A percentile compares a stretch with the other conserved stretches of the same genome.
Evolutionary conservation across 35 echinoderm and acorn worm genomes (phyloP).

Genomic region (Ophiothrix spiculata): DNA sequence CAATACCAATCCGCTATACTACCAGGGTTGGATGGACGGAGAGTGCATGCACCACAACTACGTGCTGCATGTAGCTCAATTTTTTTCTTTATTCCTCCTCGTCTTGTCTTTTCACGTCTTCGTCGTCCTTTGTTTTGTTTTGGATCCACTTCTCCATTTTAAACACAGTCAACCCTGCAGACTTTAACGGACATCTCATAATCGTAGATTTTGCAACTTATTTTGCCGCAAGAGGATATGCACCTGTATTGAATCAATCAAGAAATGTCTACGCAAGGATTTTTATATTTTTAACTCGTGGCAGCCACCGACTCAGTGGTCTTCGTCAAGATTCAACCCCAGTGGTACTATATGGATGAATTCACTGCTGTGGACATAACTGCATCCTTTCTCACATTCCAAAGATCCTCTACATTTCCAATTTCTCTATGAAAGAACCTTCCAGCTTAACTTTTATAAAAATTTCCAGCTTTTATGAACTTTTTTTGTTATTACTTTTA

Average conservation of each 20-base stretch:
- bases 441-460: slow-evolving; percentile 8
- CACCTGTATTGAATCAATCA: not conserved
- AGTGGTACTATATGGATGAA: not conserved
- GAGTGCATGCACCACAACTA: not conserved
- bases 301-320: not conserved
- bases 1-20: too few relatives aligned
- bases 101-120: not conserved
- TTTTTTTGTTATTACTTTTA: not conserved
- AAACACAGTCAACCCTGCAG: not conserved
- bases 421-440: slow-evolving; percentile 4
- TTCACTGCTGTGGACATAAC: not conserved
- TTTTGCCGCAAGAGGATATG: not conserved
- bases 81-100: slow-evolving; percentile 2
- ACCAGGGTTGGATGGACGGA: not conserved
- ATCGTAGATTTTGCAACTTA: not conserved
- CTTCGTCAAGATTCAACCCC: not conserved
- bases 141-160: not conserved
- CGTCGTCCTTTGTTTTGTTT: not conserved
- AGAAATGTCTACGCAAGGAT: too few relatives aligned
- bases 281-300: not conserved
- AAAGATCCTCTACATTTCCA: slow-evolving; percentile 6
- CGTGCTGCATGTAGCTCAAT: slow-evolving; percentile 3
- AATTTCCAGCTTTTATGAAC: slow-evolving; percentile 10
- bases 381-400: not conserved
- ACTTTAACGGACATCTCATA: not conserved